Base-by-base conservation (phyloP, 2,113 vertebrate genomes). In the Psammodynastes pulverulentus region DNA sequence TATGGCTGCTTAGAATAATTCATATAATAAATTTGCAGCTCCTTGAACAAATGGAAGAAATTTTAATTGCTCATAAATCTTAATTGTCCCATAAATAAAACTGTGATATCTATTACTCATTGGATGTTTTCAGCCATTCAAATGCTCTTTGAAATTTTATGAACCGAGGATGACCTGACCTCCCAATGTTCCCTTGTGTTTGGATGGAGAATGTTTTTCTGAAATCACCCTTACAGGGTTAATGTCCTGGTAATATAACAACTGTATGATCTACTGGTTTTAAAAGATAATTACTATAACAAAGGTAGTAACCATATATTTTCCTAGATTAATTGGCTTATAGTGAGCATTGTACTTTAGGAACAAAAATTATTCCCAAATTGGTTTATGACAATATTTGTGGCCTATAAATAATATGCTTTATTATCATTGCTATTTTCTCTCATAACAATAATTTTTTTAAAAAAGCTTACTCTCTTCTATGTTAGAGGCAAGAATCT, bases 291-390 rank as follows among this genome's bases (percentile, higher is more conserved):
- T 84, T 93, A 54, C 6, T 6, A 29, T 24, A 88, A 58, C 43
- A 87, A 58, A 84, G 17, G 67, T 88, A 91, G 17, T 85, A 91
- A 58, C 67, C 26, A 84, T 91, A 49, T 91, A 90, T 93, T 91
- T 88, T 26, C 85, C 52, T 29, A 24, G 52, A 93, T 46, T 91
- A 93, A 93, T 84, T 93, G 45, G 34, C 45, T 88, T 5, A 67
- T 51, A 8, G 23, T 87, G 13, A 34, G 84, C 95, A 95, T 24
- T 1, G 84, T 53, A 67, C 89, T 95, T 92, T 86, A 79, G 8
- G 85, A 88, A 39, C 9, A 0, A 94, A 93, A 95, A 88, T 86
- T 0, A 86, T n/a, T 91, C 86, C 86, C n/a, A 92, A 21, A 67
- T 0, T 62, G 53, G 39, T 92, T 93, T 91, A 91, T 89, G 8